A percentile compares a stretch with the other conserved stretches of the same genome.
Evolutionary conservation across 1,140 invertebrate species (phyloP).

Genomic region (Drosophila sp.): DNA sequence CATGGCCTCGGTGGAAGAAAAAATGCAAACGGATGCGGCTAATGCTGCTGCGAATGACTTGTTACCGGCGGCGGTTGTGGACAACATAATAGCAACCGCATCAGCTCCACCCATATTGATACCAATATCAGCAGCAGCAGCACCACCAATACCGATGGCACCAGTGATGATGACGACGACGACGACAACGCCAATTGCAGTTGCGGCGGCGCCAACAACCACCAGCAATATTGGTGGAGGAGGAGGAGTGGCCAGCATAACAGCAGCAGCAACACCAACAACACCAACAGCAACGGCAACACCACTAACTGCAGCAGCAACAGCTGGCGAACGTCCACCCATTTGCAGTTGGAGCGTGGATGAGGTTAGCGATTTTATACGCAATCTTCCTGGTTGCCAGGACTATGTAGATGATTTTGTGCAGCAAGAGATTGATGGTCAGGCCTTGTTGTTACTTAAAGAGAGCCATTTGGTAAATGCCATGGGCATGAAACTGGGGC

Average conservation of each 20-base stretch:
- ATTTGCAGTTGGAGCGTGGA: conserved; percentile 85
- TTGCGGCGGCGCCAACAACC: conserved; percentile 16
- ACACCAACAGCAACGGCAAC: conserved; percentile 13
- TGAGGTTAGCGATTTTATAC: conserved; percentile 93
- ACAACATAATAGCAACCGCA: conserved; percentile 17
- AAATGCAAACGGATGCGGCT: conserved; percentile 63
- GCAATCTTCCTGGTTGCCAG: conserved; percentile 92
- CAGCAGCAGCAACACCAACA: not conserved
- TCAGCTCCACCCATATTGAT: conserved; percentile 2
- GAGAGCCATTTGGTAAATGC: conserved; percentile 97
- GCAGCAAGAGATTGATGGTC: conserved; percentile 97
- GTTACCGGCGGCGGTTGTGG: conserved; percentile 10
- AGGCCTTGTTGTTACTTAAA: conserved; percentile 96
- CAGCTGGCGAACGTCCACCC: conserved; percentile 45
- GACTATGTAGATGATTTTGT: conserved; percentile 98
- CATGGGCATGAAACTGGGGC: conserved; percentile 97
- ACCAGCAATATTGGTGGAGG: conserved; percentile 4
- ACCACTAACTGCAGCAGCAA: conserved; percentile 3
- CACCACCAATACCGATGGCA: not conserved
- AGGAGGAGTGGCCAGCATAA: conserved; percentile 6
- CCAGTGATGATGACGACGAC: not conserved
- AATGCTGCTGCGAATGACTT: conserved; percentile 21
- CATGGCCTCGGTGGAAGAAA: conserved; percentile 58
- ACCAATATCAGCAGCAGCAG: conserved; percentile 10
- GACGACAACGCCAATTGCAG: conserved; percentile 3